Percentiles rank a stretch among this genome's conserved stretches.
These are phyloP conservation scores for Probosciger aterrimus DNA, from an alignment of 2,113 vertebrate genomes.

Conservation along the genomic window DNA sequence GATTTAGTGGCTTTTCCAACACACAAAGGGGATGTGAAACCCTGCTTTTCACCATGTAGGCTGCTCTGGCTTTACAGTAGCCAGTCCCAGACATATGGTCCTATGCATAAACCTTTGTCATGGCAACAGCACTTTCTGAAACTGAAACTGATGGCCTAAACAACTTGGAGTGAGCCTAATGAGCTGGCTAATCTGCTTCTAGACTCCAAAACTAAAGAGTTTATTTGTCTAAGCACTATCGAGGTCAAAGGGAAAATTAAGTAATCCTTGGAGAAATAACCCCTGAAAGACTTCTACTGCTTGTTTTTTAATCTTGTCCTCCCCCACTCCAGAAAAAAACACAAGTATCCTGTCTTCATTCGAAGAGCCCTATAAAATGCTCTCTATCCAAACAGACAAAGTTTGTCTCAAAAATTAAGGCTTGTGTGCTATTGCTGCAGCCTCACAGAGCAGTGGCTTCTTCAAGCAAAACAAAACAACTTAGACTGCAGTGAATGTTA, in stretches of 20 bases:
- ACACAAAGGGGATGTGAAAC: accelerated
- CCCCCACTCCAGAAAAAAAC: not conserved
- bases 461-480: not conserved
- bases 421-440: not conserved
- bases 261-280: not conserved
- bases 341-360: not conserved
- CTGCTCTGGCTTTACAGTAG: not conserved
- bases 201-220: not conserved
- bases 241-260: not conserved
- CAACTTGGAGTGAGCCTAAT: not conserved
- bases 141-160: not conserved
- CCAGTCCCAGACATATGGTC: not conserved
- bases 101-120: not conserved
- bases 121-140: not conserved
- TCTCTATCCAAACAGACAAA: not conserved
- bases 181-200: not conserved
- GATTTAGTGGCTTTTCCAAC: not conserved
- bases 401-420: not conserved
- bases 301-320: not conserved
- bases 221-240: not conserved
- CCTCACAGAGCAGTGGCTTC: not conserved
- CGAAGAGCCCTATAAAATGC: not conserved
- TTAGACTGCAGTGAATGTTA: not conserved
- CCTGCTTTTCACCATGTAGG: not conserved
- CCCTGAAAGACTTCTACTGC: not conserved